Evolutionary conservation across 2,888 invertebrate genomes (phyloP).

Genomic region (Mactromeris polynyma): DNA sequence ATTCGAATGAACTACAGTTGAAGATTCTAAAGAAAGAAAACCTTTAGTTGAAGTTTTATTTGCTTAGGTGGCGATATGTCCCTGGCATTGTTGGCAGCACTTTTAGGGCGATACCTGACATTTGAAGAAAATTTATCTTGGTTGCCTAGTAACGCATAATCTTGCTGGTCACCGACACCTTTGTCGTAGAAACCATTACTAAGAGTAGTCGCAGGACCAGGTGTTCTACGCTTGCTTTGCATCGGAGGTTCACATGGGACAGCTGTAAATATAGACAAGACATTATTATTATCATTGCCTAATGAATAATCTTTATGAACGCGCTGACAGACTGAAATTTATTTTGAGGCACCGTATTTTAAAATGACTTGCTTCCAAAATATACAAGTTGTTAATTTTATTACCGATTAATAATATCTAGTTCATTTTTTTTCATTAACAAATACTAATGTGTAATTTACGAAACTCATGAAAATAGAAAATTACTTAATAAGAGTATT

Average conservation of each 20-base stretch:
- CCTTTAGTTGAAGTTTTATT: conserved; percentile 60
- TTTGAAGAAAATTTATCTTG: conserved; percentile 84
- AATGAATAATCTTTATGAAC: background rate
- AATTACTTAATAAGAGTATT: too few species aligned
- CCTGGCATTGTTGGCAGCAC: conserved; percentile 43
- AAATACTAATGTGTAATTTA: too few species aligned
- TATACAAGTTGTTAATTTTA: too few species aligned
- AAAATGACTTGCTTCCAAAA: too few species aligned
- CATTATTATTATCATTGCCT: background rate
- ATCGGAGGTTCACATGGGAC: conserved; percentile 81
- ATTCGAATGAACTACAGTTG: too few species aligned
- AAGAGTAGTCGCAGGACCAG: conserved; percentile 76
- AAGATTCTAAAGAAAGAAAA: background rate
- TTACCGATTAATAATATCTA: too few species aligned
- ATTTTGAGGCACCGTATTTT: too few species aligned
- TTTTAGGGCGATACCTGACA: conserved; percentile 78
- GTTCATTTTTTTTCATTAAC: too few species aligned
- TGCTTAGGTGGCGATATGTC: conserved; percentile 78
- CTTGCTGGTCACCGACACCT: conserved; percentile 61
- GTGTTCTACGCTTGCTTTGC: conserved; percentile 82
- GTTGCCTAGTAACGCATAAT: conserved; percentile 84
- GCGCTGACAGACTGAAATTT: too few species aligned
- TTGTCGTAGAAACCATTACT: conserved; percentile 75
- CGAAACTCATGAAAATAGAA: too few species aligned
- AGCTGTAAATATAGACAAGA: conserved; percentile 60